These are phyloP conservation scores for Microctenopoma steveboyesi DNA, from an alignment of 2,797 vertebrate species.

Conservation along the genomic window DNA sequence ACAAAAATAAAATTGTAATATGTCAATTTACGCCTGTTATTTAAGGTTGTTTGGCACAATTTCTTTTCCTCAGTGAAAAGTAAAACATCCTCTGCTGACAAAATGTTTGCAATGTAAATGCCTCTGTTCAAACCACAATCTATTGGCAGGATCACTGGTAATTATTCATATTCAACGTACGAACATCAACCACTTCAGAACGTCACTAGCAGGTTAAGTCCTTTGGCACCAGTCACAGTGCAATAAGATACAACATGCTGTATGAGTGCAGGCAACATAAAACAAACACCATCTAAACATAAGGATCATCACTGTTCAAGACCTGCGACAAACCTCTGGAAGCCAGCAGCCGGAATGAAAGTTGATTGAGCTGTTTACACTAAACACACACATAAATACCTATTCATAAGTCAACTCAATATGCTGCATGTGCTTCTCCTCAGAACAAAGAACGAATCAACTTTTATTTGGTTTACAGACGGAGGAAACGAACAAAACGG, in stretches of 20 bases:
- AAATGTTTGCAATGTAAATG: constrained; percentile 19
- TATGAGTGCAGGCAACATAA: constrained; percentile 29
- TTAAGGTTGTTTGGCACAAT: constrained; percentile 31
- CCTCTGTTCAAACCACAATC: neutral
- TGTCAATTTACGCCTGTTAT: neutral
- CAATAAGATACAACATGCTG: constrained; percentile 41
- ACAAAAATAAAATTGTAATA: constrained; percentile 12
- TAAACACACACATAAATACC: constrained; percentile 76
- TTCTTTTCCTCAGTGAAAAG: neutral
- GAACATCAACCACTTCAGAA: constrained; percentile 20
- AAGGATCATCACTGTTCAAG: constrained; percentile 35
- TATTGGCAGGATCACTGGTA: constrained; percentile 15
- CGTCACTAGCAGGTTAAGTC: constrained; percentile 23
- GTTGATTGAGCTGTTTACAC: constrained; percentile 55
- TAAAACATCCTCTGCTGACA: constrained; percentile 26
- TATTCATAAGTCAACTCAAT: constrained; percentile 72
- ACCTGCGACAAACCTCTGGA: constrained; percentile 44
- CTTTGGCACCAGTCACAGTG: constrained; percentile 31
- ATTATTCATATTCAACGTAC: constrained; percentile 15
- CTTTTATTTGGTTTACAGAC: constrained; percentile 75
- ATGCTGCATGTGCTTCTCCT: constrained; percentile 74
- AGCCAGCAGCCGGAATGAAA: constrained; percentile 52
- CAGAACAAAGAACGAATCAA: constrained; percentile 61
- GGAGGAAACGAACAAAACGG: constrained; percentile 46
- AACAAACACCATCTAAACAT: constrained; percentile 36